Conservation (phyloP, 1,140 invertebrate genomes). For the Lordiphosa collinella region DNA sequence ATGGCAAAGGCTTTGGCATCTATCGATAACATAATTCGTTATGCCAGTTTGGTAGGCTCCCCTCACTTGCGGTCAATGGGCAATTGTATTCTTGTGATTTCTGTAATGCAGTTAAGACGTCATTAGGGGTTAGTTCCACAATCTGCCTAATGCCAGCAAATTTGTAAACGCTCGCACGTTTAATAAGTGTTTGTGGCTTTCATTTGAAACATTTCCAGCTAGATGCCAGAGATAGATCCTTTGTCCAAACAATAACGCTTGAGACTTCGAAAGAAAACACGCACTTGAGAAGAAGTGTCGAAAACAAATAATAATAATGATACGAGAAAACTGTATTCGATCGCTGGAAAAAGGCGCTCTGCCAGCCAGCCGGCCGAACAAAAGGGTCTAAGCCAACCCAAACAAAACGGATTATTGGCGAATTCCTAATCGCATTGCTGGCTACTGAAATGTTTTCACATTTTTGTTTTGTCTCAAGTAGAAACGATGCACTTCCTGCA, state of each 20-base stretch:
- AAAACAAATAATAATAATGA: slow-evolving; percentile 14
- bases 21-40: no score
- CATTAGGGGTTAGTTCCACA: no score
- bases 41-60: no score
- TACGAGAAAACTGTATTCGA: slow-evolving; percentile 1
- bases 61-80: no score
- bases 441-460: slow-evolving; percentile 4
- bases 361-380: background rate
- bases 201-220: no score
- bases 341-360: slow-evolving; percentile 2
- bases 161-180: no score
- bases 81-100: no score
- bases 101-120: no score
- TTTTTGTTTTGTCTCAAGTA: slow-evolving; percentile 3
- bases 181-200: no score
- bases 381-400: background rate
- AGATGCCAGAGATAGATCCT: no score
- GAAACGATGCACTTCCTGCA: slow-evolving; percentile 3
- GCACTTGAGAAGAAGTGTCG: slow-evolving; percentile 6
- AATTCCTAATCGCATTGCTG: slow-evolving; percentile 7
- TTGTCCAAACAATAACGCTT: background rate
- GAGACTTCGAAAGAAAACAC: slow-evolving; percentile 8
- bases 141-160: no score
- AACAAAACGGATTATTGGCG: slow-evolving; percentile 8
- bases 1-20: no score